These are phyloP conservation scores for Pseudomyrmex gracilis DNA, from an alignment of 1,140 invertebrate species.

Conservation along the genomic window DNA sequence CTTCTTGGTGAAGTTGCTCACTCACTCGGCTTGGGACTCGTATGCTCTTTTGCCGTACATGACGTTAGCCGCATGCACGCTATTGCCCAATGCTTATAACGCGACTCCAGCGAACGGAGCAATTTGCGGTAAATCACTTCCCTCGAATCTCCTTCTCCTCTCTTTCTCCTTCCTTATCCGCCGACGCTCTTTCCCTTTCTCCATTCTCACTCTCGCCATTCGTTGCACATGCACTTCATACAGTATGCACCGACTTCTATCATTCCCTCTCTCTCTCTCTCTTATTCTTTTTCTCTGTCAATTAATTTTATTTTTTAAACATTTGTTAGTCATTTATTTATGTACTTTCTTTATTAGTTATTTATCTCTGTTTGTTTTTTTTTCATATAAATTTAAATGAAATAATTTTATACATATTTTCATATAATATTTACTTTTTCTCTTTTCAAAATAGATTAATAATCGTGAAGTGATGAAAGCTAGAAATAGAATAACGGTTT, in stretches of 20 bases:
- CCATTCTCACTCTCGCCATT: constrained; percentile 50
- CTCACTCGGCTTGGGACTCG: constrained; percentile 74
- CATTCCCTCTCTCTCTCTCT: constrained; percentile 4
- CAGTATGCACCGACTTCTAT: background rate
- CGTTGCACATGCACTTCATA: constrained; percentile 23
- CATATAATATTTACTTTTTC: background rate
- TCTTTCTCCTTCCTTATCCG: constrained; percentile 16
- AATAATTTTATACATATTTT: background rate
- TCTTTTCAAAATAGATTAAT: background rate
- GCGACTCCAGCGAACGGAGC: constrained; percentile 75
- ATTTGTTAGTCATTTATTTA: too few relatives aligned
- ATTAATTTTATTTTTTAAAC: constrained; percentile 39
- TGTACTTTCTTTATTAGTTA: constrained; percentile 50
- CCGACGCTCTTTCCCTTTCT: constrained; percentile 32
- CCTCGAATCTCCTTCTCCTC: constrained; percentile 56
- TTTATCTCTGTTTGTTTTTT: constrained; percentile 15
- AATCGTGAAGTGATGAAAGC: constrained; percentile 9
- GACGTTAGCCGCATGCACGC: constrained; percentile 76
- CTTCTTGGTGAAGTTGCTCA: constrained; percentile 20
- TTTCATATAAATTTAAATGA: background rate
- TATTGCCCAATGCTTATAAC: constrained; percentile 80
- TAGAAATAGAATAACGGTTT: constrained; percentile 24
- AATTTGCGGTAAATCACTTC: constrained; percentile 83
- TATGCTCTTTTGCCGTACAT: constrained; percentile 78
- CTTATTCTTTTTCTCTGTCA: constrained; percentile 8